A percentile compares a stretch with the other conserved stretches of the same genome.
These are phyloP conservation scores for Protophormia terraenovae DNA, from an alignment of 2,888 invertebrate genomes.

Conservation along the genomic window DNA sequence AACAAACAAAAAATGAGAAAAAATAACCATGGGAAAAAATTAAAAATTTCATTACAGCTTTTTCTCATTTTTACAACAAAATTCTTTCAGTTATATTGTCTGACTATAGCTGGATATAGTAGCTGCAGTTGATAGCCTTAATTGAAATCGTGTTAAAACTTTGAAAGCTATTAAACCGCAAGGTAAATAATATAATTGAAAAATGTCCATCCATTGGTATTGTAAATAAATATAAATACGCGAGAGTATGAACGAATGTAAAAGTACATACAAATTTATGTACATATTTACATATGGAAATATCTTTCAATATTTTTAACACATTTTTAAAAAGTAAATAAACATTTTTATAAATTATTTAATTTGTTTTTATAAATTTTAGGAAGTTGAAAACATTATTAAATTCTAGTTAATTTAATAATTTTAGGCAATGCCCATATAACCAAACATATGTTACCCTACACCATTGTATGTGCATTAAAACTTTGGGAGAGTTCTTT, in stretches of 20 bases:
- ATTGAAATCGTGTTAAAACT: constrained; percentile 67
- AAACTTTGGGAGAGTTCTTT: too few relatives aligned
- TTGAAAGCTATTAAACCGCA: constrained; percentile 63
- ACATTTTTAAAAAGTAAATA: too few relatives aligned
- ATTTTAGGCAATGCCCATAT: too few relatives aligned
- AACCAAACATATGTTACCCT: too few relatives aligned
- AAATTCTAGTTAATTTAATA: too few relatives aligned
- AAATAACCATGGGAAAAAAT: background rate
- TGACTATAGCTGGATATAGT: background rate
- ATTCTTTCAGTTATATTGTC: background rate
- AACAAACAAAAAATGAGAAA: background rate
- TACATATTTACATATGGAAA: too few relatives aligned
- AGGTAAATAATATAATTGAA: constrained; percentile 67
- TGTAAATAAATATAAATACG: background rate
- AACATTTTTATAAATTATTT: too few relatives aligned
- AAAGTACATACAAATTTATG: background rate
- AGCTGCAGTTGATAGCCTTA: constrained; percentile 55
- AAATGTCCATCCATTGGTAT: constrained; percentile 26
- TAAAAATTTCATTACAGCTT: constrained; percentile 37
- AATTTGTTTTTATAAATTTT: too few relatives aligned
- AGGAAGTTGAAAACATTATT: too few relatives aligned
- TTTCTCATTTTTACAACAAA: constrained; percentile 12
- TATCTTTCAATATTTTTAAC: too few relatives aligned
- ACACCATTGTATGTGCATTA: too few relatives aligned
- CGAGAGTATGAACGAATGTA: background rate